Evolutionary conservation across 2,113 vertebrate species (phyloP), one percentile per base, ranked within the genome.

Genomic region (Siniperca chuatsi): DNA sequence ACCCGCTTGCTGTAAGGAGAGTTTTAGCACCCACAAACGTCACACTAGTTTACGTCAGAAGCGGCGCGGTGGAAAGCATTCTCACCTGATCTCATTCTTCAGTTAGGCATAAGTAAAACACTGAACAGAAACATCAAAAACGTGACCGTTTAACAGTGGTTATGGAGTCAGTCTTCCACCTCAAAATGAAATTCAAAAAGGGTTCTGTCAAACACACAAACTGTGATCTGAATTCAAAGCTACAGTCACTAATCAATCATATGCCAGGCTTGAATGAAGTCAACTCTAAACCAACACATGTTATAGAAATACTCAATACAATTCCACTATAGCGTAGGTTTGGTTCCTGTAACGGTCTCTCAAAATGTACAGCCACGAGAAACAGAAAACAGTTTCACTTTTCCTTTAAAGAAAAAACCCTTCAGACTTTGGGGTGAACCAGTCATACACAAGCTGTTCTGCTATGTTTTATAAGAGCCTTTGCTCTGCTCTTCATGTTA

Each of bases 11-110:
- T 73, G n/a, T 15, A 4, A 67, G 55, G 64, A 78, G 62, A 79
- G 8, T 57, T 80, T 71, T n/a, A 69, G 48, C 62, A 35, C 55
- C 68, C n/a, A 13, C 48, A 48, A 68, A 78, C 13, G 23, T 40
- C 77, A 72, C 6, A n/a, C 21, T 61, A 7, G 60, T 77, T 66
- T 65, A 62, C 78, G 42, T 81, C 74, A 81, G 72, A 60, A 57
- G 46, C 0, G 2, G 20, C 1, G 10, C 20, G 15, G 42, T 8
- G 25, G 13, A 54, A 21, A 6, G 2, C 20, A 5, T 58, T 74
- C 20, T 29, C 11, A n/a, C 37, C 75, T 25, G 2, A 50, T 72
- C 58, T 71, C 50, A 15, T 74, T 71, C 16, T 48, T 13, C 61
- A 7, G 6, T 60, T 8, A 35, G 10, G 15, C 64, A 18, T 12